These are phyloP conservation scores for Phalacrocorax aristotelis DNA, from an alignment of 2,113 vertebrate genomes.

Conservation along the genomic window DNA sequence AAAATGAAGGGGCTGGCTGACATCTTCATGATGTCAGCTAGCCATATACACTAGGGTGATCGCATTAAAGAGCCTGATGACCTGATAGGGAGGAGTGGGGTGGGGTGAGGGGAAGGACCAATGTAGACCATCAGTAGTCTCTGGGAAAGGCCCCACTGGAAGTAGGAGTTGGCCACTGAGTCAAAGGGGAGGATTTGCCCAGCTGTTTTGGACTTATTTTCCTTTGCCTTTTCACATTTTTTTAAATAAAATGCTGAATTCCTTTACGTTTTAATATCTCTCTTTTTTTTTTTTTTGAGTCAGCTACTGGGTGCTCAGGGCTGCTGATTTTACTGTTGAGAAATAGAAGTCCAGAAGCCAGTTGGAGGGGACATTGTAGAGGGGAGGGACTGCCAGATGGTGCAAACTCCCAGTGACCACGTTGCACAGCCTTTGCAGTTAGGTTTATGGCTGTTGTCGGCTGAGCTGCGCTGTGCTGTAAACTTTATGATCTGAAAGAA, in stretches of 20 bases:
- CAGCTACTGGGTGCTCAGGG: not conserved
- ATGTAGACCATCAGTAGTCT: not conserved
- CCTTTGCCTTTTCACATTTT: not conserved
- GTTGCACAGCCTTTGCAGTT: not conserved
- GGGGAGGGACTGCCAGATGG: not conserved
- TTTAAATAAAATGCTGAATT: not conserved
- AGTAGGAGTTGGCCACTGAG: conserved; percentile 1
- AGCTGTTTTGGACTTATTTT: not conserved
- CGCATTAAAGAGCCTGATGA: not conserved
- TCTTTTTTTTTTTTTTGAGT: not conserved
- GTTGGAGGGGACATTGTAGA: not conserved
- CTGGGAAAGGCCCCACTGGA: conserved; percentile 16
- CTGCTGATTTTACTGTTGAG: not conserved
- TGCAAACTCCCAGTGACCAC: not conserved
- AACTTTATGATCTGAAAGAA: not conserved
- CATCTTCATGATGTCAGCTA: not conserved
- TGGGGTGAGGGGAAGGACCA: not conserved
- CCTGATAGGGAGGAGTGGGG: conserved; percentile 3
- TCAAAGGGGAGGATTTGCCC: conserved; percentile 16
- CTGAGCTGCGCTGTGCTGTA: not conserved
- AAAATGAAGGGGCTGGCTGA: not conserved
- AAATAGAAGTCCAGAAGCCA: not conserved
- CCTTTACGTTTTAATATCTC: too few species aligned
- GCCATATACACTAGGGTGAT: not conserved
- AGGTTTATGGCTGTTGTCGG: not conserved